Evolutionary conservation across 2,797 vertebrate genomes (phyloP), one percentile per base, ranked within the genome.

Genomic region (Poecilia wingei): DNA sequence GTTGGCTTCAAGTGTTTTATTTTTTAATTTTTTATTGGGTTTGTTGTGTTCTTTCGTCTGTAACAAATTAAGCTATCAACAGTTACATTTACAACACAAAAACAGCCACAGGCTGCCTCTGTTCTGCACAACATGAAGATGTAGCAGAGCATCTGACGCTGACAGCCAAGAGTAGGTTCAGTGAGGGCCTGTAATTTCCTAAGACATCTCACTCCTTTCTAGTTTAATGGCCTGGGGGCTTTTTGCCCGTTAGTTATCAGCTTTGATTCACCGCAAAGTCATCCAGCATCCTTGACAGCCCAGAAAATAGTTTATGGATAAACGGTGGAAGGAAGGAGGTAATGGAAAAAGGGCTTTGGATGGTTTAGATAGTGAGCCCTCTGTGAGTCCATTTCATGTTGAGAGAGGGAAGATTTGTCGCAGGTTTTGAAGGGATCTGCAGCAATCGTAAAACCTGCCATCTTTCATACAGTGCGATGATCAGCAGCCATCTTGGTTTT

Each of bases 291-390:
- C 86, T 87, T 83, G 87, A 90, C 91, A 93, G 89, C 77, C 86
- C 76, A 74, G 92, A 93, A 92, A 92, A 93, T 85, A 88, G 88
- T 77, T 72, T 79, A 70, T 82, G 88, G 86, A 88, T 88, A 88
- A 88, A 90, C 53, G 86, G 76, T 81, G 74, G 79, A 82, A 82
- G 79, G 81, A 83, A 84, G 74, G 77, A 76, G 75, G 86, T 85
- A 85, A 91, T 92, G 90, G 88, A 41, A 86, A 72, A 82, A 80
- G 59, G 90, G 91, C 87, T 93, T 91, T 84, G 85, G 86, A 57
- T 88, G 93, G 87, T 89, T 93, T 88, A 83, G 88, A 91, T 91
- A 73, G 90, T 88, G 86, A 94, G 90, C 84, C 82, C 78, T 76
- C 74, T 87, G 82, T 86, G 82, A 83, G 87, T 84, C 85, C 84